phyloP scores from a whole-genome alignment of 2,888 invertebrate genomes.

The Lampropteryx suffumata region DNA sequence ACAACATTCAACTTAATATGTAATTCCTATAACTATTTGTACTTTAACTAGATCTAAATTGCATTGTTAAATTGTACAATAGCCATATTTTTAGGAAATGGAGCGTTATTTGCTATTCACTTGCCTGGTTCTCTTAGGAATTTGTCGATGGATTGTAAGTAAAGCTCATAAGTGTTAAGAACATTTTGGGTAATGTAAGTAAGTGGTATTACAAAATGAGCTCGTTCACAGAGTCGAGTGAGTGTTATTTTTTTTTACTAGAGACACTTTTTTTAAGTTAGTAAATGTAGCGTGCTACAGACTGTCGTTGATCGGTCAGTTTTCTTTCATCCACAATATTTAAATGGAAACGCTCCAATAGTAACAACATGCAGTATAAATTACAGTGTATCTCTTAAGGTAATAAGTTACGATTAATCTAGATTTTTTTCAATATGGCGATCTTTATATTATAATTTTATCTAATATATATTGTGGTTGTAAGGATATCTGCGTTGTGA shows the following conservation, averaged over 20 bases:
- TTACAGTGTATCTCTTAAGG: conserved; percentile 82
- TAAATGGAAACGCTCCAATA: conserved; percentile 74
- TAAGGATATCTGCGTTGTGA: conserved; percentile 84
- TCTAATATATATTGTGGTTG: conserved; percentile 89
- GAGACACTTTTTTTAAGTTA: conserved; percentile 75
- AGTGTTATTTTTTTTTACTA: conserved; percentile 78
- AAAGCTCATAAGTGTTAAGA: conserved; percentile 77
- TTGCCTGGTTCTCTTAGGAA: conserved; percentile 67
- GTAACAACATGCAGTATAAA: conserved; percentile 77
- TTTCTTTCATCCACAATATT: conserved; percentile 84
- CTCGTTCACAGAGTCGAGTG: conserved; percentile 75
- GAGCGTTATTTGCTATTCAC: conserved; percentile 76
- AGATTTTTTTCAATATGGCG: conserved; percentile 84
- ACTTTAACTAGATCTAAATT: conserved; percentile 82
- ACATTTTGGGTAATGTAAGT: conserved; percentile 79
- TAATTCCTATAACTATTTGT: conserved; percentile 79
- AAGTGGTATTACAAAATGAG: conserved; percentile 77
- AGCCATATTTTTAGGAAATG: conserved; percentile 77
- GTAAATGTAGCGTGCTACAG: conserved; percentile 77
- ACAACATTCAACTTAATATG: conserved; percentile 72
- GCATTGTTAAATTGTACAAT: conserved; percentile 79
- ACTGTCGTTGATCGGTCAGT: conserved; percentile 77
- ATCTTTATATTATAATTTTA: conserved; percentile 84
- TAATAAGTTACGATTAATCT: conserved; percentile 81
- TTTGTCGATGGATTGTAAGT: conserved; percentile 75